phyloP scores from a whole-genome alignment of 2,113 vertebrate species.

The Athene cunicularia region DNA sequence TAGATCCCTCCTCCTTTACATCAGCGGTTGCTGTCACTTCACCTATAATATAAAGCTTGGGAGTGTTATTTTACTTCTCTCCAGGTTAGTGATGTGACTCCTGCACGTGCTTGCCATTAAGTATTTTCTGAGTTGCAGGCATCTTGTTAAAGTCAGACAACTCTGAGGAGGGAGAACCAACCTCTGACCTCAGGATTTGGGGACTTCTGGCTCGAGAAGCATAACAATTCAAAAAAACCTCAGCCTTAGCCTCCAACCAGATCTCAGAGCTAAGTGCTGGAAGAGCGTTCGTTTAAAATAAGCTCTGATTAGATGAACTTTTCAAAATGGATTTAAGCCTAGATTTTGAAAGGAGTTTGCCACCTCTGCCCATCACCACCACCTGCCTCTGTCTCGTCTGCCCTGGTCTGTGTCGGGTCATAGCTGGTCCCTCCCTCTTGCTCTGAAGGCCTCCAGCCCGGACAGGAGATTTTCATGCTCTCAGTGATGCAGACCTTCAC shows the following conservation, averaged over 20 bases:
- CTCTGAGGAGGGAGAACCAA: neutral
- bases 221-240: neutral
- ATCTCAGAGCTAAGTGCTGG: neutral
- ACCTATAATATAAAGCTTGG: neutral
- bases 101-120: neutral
- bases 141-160: neutral
- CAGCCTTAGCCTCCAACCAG: neutral
- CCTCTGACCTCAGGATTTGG: neutral
- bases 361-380: neutral
- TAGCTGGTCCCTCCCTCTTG: neutral
- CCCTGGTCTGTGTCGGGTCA: too few relatives aligned
- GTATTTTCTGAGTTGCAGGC: neutral
- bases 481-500: neutral
- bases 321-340: neutral
- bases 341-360: neutral
- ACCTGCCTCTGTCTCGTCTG: neutral
- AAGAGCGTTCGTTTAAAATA: neutral
- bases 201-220: neutral
- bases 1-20: neutral
- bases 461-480: neutral
- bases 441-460: neutral
- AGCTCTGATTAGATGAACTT: neutral
- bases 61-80: neutral
- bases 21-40: neutral
- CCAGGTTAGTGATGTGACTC: neutral